Percentiles rank a stretch among this genome's conserved stretches.
phyloP scores from a whole-genome alignment of 2,888 invertebrate genomes.

The Hydraecia micacea region DNA sequence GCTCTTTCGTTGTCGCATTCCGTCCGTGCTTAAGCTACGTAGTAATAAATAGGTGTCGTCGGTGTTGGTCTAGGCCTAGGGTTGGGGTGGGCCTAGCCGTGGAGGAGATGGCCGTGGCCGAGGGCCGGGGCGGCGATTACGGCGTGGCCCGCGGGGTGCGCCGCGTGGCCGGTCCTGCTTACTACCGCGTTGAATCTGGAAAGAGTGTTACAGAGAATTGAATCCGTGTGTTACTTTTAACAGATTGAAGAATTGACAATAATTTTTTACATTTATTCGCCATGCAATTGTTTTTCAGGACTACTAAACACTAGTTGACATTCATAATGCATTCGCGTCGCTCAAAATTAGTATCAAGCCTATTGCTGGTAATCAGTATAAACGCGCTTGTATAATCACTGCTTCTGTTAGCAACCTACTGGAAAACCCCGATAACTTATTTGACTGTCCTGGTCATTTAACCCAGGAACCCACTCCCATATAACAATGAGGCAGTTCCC shows the following conservation, averaged over 20 bases:
- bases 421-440: background rate
- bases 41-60: constrained; percentile 82
- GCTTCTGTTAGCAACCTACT: background rate
- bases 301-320: background rate
- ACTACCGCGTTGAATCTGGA: constrained; percentile 91
- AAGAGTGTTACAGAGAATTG: constrained; percentile 3
- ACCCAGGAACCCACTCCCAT: background rate
- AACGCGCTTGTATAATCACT: background rate
- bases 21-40: constrained; percentile 84
- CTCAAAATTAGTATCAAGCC: background rate
- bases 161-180: constrained; percentile 89
- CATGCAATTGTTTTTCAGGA: background rate
- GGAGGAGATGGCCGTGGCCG: constrained; percentile 78
- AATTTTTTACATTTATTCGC: background rate
- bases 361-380: background rate
- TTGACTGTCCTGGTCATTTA: background rate
- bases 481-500: background rate
- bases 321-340: background rate
- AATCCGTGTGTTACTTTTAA: background rate
- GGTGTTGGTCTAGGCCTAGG: constrained; percentile 61
- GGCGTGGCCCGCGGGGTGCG: constrained; percentile 85
- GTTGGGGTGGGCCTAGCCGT: constrained; percentile 74
- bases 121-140: constrained; percentile 81
- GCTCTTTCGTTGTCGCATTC: constrained; percentile 78
- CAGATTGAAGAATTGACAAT: background rate